phyloP scores from a whole-genome alignment of 2,113 vertebrate species.

The Thalassoma bifasciatum region DNA sequence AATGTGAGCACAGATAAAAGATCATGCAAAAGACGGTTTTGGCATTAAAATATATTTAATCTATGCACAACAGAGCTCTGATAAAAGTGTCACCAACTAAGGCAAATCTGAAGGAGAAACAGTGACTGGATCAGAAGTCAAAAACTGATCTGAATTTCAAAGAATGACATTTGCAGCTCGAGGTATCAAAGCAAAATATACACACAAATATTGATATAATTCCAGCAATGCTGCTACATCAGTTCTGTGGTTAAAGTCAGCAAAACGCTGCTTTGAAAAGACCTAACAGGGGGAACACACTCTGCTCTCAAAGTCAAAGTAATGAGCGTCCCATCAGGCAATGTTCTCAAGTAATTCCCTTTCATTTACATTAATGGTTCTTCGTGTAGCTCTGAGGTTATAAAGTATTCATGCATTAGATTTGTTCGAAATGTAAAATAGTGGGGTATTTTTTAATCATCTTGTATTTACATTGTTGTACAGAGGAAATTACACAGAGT shows the following conservation, averaged over 20 bases:
- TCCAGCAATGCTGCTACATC: constrained; percentile 1
- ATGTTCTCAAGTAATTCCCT: constrained; percentile 53
- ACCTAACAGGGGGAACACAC: constrained; percentile 33
- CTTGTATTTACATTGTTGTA: constrained; percentile 52
- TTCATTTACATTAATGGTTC: constrained; percentile 60
- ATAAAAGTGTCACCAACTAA: no score
- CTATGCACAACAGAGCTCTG: no score
- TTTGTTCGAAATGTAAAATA: constrained; percentile 59
- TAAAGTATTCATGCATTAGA: constrained; percentile 64
- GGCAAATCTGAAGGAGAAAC: no score
- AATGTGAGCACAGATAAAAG: no score
- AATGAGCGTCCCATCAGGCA: constrained; percentile 61
- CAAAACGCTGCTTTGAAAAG: constrained; percentile 6
- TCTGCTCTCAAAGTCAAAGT: constrained; percentile 54
- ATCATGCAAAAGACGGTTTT: no score
- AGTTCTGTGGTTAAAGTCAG: not conserved
- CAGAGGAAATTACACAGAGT: constrained; percentile 42
- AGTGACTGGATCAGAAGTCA: no score
- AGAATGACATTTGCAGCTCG: not conserved
- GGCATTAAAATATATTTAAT: no score
- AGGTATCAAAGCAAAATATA: not conserved
- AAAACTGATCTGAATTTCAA: no score
- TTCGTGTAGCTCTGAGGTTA: constrained; percentile 49
- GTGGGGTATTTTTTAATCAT: constrained; percentile 51
- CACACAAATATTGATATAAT: not conserved